Base-by-base conservation (phyloP, 2,888 invertebrate genomes). In the Sesia bembeciformis region DNA sequence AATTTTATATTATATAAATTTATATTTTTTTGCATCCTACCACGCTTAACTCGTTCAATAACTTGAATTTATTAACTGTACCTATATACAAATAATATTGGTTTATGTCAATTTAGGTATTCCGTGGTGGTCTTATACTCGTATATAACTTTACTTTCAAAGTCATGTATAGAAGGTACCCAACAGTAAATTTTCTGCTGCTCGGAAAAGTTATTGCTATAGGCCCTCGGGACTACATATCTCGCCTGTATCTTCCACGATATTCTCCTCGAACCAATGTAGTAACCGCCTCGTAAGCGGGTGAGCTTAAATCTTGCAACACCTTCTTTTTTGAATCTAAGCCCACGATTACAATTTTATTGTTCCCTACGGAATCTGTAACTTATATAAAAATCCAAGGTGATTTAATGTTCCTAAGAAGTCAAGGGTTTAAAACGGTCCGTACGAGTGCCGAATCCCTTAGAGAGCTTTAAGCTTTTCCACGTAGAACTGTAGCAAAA, bases 321-420 rank as follows among this genome's bases (percentile, higher is more conserved):
- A 38, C 38, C 50, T 50, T 50, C 39, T 50, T 7, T 7, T 62
- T 63, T 62, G 63, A 65, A 72, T 67, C 67, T 67, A 65, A 70
- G 67, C 67, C 62, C 59, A 65, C 68, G 71, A 70, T 75, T 72
- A 70, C 71, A 70, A 74, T 77, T 73, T 72, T 64, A 70, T 23
- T 23, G 23, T 23, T 1, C 75, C 68, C 73, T 53, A 56, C 56
- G 66, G 72, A 68, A 65, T 65, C 70, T 51, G 71, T 74, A 78
- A 77, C 66, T 74, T 78, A 74, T 72, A 71, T 67, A 73, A 77
- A 78, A 79, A 78, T 76, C 74, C 76, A 61, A 68, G 62, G 70
- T 77, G 75, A 78, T 79, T 78, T 78, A 79, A 77, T 71, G 61
- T 23, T 23, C 23, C 62, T 62, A 67, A 67, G 64, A 67, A 73